Evolutionary conservation across 2,888 invertebrate genomes (phyloP).

Genomic region (Rhodophaea formosa): DNA sequence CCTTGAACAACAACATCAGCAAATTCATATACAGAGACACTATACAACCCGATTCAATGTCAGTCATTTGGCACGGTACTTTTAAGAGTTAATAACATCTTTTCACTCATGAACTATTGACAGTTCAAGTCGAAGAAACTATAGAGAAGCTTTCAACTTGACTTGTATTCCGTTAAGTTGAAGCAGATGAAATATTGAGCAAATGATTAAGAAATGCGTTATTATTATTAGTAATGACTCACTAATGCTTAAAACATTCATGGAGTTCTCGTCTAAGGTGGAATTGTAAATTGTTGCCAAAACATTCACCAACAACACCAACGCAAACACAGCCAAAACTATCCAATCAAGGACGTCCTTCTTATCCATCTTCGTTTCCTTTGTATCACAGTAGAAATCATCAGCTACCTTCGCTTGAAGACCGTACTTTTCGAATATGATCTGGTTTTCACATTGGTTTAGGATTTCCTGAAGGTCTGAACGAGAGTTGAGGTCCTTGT

Average conservation of each 20-base stretch:
- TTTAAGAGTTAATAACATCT: too few species aligned
- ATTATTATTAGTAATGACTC: not conserved
- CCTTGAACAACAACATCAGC: too few species aligned
- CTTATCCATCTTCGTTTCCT: not conserved
- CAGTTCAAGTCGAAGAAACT: too few species aligned
- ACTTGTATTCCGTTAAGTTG: too few species aligned
- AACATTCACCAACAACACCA: not conserved
- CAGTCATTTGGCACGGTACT: too few species aligned
- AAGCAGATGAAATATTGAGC: too few species aligned
- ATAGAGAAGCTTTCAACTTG: too few species aligned
- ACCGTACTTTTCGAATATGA: not conserved
- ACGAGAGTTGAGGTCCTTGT: not conserved
- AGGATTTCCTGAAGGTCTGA: not conserved
- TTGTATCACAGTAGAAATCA: not conserved
- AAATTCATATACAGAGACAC: too few species aligned
- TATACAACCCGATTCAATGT: too few species aligned
- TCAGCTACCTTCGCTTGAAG: not conserved
- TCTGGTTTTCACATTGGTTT: not conserved
- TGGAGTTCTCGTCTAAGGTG: not conserved
- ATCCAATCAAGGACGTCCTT: conserved; percentile 1
- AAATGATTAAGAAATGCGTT: too few species aligned
- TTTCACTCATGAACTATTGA: too few species aligned
- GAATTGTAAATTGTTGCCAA: not conserved
- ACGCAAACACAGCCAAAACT: not conserved
- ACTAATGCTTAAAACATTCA: not conserved